Evolutionary conservation across 2,797 vertebrate species (phyloP), one percentile per base, ranked within the genome.

Genomic region (Pygocentrus nattereri): DNA sequence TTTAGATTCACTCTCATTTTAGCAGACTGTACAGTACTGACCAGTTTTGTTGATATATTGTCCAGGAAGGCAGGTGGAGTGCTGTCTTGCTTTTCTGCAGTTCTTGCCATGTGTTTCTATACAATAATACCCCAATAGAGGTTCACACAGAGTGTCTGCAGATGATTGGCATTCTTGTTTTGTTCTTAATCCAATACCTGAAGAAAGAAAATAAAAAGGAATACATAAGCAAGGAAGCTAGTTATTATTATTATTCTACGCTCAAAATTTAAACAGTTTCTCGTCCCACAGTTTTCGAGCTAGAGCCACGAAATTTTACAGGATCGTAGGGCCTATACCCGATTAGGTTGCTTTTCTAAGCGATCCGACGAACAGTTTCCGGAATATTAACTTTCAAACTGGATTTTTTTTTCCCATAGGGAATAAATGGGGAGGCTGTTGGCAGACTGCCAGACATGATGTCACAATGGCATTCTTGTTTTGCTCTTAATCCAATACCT

Each of bases 51-150:
- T 70, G 74, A 91, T 85, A 47, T 87, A 89, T 10, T 91, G 84
- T 52, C 91, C 91, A 76, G 85, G 77, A 50, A 41, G 1, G 83
- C 91, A 92, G 10, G 6, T 27, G 1, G 16, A 85, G 83, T 91
- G 88, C 65, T 54, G 73, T 30, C 34, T 7, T 11, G 89, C 89
- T 41, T 18, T n/a, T 52, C 0, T 8, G 74, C 91, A 92, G 68
- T 34, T 21, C 1, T 44, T 15, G 0, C 23, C 0, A 6, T 2
- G 19, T 0, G 0, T 0, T 0, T 86, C 52, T 7, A 44, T 11
- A 71, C 92, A 91, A 80, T 79, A 90, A 65, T 87, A 82, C 77
- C 87, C 87, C 8, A 88, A 58, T 65, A 82, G 18, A 47, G 86
- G 74, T 58, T 84, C 87, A 90, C 90, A 93, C 1, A 82, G 16